phyloP scores from a whole-genome alignment of 2,113 vertebrate species.

The Promerops cafer region DNA sequence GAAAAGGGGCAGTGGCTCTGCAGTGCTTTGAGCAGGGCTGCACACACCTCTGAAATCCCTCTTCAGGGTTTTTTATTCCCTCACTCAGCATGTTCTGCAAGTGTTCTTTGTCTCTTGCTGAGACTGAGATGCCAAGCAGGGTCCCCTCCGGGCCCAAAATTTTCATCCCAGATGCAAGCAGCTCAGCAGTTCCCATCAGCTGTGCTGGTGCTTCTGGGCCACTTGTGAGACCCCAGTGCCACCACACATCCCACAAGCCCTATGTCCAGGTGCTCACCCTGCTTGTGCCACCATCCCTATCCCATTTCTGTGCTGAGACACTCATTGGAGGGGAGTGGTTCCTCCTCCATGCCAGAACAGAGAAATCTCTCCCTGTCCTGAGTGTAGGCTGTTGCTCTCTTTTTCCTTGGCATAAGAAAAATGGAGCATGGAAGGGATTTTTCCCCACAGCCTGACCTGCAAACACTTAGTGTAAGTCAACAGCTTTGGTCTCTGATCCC shows the following conservation, averaged over 20 bases:
- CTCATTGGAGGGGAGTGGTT: rapidly evolving
- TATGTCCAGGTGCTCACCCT: rapidly evolving
- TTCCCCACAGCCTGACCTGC: background rate
- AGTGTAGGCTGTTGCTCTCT: rapidly evolving
- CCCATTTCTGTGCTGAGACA: no score
- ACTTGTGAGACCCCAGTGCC: background rate
- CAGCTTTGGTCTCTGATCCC: background rate
- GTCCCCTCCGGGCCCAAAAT: background rate
- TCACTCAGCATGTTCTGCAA: background rate
- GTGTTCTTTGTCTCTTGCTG: rapidly evolving
- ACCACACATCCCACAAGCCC: background rate
- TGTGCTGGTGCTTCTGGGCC: background rate
- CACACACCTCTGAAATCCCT: background rate
- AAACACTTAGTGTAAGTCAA: background rate
- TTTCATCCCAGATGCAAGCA: background rate
- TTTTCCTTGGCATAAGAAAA: background rate
- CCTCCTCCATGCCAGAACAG: background rate
- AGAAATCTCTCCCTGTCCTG: rapidly evolving
- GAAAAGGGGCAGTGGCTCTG: background rate
- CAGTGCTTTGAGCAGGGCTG: background rate
- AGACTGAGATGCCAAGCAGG: background rate
- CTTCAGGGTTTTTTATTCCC: background rate
- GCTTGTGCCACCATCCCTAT: background rate
- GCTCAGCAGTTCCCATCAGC: background rate
- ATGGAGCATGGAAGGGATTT: background rate